A percentile compares a stretch with the other conserved stretches of the same genome.
Conservation (phyloP, 2,113 vertebrate genomes). For the Noturus placidus region DNA sequence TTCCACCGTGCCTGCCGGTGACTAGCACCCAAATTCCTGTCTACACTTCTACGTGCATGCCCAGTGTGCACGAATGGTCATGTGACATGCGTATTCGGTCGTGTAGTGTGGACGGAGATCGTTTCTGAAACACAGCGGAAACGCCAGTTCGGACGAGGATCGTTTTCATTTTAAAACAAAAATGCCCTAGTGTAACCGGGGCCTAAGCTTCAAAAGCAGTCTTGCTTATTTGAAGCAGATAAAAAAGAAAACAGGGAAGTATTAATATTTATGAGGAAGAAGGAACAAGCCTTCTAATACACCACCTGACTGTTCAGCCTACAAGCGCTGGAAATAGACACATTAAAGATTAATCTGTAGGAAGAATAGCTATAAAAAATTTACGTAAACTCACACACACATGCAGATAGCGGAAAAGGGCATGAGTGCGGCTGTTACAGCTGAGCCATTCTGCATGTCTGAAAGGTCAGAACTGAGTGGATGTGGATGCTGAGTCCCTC, state of each 20-base stretch:
- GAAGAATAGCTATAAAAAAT: background rate
- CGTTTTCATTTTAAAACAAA: too few relatives aligned
- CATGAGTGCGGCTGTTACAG: background rate
- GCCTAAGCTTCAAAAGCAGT: constrained; percentile 41
- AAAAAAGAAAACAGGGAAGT: constrained; percentile 43
- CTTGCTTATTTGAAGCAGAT: constrained; percentile 51
- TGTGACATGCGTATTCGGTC: too few relatives aligned
- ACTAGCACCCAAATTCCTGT: too few relatives aligned
- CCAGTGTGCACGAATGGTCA: too few relatives aligned
- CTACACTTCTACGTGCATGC: too few relatives aligned
- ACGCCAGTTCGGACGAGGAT: too few relatives aligned
- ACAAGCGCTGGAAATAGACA: constrained; percentile 33
- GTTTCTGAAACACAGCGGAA: too few relatives aligned
- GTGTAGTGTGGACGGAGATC: too few relatives aligned
- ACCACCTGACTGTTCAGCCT: constrained; percentile 42
- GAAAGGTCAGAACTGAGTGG: constrained; percentile 2
- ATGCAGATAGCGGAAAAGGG: background rate
- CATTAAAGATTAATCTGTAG: constrained; percentile 37
- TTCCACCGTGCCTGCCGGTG: too few relatives aligned
- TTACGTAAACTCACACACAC: background rate
- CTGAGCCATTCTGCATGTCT: background rate
- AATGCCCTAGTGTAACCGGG: too few relatives aligned
- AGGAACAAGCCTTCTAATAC: constrained; percentile 23
- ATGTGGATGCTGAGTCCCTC: background rate
- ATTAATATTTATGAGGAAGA: constrained; percentile 59